Conservation (phyloP, 2,888 invertebrate species). For the Fragum sueziense region DNA sequence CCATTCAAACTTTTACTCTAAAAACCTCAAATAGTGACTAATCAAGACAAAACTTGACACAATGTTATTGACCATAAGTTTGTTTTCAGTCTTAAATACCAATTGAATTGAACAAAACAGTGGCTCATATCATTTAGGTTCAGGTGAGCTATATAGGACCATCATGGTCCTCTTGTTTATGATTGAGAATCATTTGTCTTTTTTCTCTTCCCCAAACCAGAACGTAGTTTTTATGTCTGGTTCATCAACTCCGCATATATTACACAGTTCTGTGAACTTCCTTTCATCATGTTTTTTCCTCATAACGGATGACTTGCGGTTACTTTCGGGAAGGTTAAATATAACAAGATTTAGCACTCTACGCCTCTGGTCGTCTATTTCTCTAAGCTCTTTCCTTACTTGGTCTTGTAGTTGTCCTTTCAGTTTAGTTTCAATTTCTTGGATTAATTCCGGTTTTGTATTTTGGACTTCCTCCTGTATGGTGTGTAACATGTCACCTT, state of each 20-base stretch:
- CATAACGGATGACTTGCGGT: too few species aligned
- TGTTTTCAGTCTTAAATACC: too few species aligned
- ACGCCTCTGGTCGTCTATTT: slow-evolving; percentile 2
- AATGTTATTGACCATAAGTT: too few species aligned
- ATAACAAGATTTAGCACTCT: slow-evolving; percentile 1
- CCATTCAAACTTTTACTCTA: too few species aligned
- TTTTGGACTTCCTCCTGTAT: not conserved
- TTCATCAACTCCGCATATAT: not conserved
- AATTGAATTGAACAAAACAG: too few species aligned
- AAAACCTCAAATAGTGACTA: too few species aligned
- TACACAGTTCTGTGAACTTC: slow-evolving; percentile 5
- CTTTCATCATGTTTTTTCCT: slow-evolving; percentile 4
- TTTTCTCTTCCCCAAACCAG: not conserved
- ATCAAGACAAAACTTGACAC: too few species aligned
- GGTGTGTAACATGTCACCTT: not conserved
- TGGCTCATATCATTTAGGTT: too few species aligned
- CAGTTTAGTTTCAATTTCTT: not conserved
- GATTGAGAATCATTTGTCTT: not conserved
- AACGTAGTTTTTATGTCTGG: not conserved
- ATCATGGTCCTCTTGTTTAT: too few species aligned
- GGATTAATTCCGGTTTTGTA: not conserved
- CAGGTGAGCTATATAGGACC: too few species aligned
- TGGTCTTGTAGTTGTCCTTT: not conserved
- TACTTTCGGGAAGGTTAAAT: not conserved
- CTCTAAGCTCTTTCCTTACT: not conserved